Conservation (phyloP, 2,113 vertebrate species). For the Hippocampus zosterae region DNA sequence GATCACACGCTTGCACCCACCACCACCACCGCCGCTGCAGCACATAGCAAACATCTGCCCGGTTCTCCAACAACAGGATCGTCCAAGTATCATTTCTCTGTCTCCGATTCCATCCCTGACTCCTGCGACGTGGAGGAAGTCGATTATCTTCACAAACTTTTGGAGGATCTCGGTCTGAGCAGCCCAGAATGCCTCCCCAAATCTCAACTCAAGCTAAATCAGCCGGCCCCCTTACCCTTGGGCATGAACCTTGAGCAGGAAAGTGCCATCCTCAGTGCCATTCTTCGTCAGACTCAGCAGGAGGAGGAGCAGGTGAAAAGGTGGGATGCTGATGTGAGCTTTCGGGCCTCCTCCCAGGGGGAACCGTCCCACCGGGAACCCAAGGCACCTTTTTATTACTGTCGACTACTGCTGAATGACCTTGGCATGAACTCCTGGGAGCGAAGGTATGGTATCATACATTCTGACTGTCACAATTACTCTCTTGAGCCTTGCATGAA, state of each 20-base stretch:
- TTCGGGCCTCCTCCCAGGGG: constrained; percentile 70
- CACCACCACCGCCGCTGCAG: constrained; percentile 4
- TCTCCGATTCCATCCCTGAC: constrained; percentile 34
- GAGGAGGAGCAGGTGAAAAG: constrained; percentile 78
- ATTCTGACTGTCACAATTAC: background rate
- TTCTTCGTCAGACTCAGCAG: constrained; percentile 77
- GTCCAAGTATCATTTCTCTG: constrained; percentile 24
- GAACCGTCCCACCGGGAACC: constrained; percentile 79
- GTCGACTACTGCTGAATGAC: constrained; percentile 86
- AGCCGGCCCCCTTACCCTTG: constrained; percentile 79
- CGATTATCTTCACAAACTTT: constrained; percentile 81
- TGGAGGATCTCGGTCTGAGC: constrained; percentile 81
- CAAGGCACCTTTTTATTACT: constrained; percentile 92
- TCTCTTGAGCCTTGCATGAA: background rate
- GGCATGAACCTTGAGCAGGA: constrained; percentile 87
- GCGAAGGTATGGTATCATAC: constrained; percentile 76
- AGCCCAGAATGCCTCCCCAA: constrained; percentile 91
- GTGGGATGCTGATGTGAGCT: constrained; percentile 62
- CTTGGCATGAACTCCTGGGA: constrained; percentile 99
- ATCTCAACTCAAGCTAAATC: constrained; percentile 80
- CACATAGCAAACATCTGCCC: constrained; percentile 28
- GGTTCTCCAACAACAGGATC: constrained; percentile 39
- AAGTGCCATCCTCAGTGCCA: constrained; percentile 76
- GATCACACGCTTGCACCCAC: constrained; percentile 18
- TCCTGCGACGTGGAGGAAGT: constrained; percentile 68